Conservation (phyloP, 2,888 invertebrate species). For the Drosophila histrio region DNA sequence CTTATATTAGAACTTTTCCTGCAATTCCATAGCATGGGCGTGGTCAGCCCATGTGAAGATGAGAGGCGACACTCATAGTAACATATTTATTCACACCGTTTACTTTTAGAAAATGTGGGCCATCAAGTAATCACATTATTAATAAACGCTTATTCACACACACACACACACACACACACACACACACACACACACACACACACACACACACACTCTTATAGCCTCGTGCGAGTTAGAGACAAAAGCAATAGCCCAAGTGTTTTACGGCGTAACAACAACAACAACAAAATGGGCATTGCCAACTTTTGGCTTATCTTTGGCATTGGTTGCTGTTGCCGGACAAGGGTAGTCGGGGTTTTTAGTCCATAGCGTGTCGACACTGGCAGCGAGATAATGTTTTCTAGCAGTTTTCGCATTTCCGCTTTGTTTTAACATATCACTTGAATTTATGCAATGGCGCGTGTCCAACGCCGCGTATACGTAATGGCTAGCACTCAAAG, state of each 20-base stretch:
- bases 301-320: conserved; percentile 74
- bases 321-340: conserved; percentile 29
- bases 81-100: conserved; percentile 32
- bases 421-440: conserved; percentile 80
- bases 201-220: conserved; percentile 6
- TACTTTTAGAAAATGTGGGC: conserved; percentile 72
- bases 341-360: conserved; percentile 46
- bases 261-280: conserved; percentile 59
- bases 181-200: conserved; percentile 11
- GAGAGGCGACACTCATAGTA: neutral
- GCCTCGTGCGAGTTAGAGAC: neutral
- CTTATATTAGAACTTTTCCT: no score
- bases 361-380: conserved; percentile 11
- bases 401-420: conserved; percentile 58
- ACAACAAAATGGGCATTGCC: conserved; percentile 58
- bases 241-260: conserved; percentile 19
- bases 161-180: conserved; percentile 14
- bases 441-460: conserved; percentile 81
- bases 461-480: conserved; percentile 79
- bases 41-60: conserved; percentile 1
- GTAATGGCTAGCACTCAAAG: conserved; percentile 72
- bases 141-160: conserved; percentile 74
- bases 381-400: conserved; percentile 56
- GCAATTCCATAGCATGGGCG: conserved; percentile 22
- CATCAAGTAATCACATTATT: conserved; percentile 79